These are phyloP conservation scores for Himalopsyche anomala DNA, from an alignment of 2,888 invertebrate species.

Conservation along the genomic window DNA sequence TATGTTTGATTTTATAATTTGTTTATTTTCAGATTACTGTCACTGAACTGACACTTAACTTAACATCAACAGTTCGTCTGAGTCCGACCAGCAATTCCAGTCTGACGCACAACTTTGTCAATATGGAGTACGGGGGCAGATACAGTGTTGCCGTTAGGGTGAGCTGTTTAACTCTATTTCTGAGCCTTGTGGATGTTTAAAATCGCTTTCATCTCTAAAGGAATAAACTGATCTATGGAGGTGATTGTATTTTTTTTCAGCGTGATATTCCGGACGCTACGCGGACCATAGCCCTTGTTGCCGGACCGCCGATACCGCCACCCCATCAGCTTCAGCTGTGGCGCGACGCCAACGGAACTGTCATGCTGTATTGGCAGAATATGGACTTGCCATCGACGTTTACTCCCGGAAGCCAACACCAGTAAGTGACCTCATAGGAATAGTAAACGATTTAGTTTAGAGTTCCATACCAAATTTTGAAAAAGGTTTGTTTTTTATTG, in stretches of 20 bases:
- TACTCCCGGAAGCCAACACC: conserved; percentile 31
- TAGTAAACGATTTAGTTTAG: too few relatives aligned
- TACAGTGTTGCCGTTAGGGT: conserved; percentile 75
- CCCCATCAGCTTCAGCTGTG: conserved; percentile 81
- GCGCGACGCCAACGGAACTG: conserved; percentile 79
- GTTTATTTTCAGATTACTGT: conserved; percentile 73
- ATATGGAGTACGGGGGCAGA: conserved; percentile 76
- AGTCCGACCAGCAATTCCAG: conserved; percentile 73
- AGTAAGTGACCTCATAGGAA: conserved; percentile 45
- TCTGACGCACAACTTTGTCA: conserved; percentile 76
- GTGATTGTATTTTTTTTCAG: conserved; percentile 66
- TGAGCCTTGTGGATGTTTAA: not conserved
- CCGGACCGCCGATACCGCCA: conserved; percentile 78
- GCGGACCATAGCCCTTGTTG: conserved; percentile 73
- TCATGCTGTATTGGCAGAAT: conserved; percentile 79
- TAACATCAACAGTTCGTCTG: conserved; percentile 73
- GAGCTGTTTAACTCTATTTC: conserved; percentile 62
- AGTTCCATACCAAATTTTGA: too few relatives aligned
- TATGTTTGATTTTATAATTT: not conserved
- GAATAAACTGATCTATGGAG: not conserved
- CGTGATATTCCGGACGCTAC: conserved; percentile 69
- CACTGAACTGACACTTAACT: conserved; percentile 73
- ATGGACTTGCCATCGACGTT: conserved; percentile 43
- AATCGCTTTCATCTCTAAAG: not conserved
- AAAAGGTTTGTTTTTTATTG: too few relatives aligned